Evolutionary conservation across 2,888 invertebrate species (phyloP), one percentile per base, ranked within the genome.

Genomic region (Megaustenia siamemsis): DNA sequence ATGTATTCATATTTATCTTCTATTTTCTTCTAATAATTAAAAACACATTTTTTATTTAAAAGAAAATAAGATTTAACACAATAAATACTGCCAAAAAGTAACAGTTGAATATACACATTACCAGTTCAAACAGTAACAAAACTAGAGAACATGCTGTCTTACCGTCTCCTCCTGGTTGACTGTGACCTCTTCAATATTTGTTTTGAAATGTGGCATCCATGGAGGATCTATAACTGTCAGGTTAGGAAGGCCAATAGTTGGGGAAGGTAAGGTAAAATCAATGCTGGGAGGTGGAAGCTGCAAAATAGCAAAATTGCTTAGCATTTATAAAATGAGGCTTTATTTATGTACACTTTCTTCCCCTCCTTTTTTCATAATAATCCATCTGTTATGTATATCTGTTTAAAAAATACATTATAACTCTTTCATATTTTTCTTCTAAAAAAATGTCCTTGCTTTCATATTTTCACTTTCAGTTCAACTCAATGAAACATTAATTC

Each of bases 111-210:
- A 66, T 28, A 18, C 18, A 32, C 69, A 69, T 69, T 38, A 21
- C 18, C 4, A 21, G 35, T 78, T 15, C 15, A 60, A 78, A 18
- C 3, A n/a, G n/a, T n/a, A n/a, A n/a, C n/a, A n/a, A n/a, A n/a
- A n/a, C 6, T 10, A 45, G 45, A 45, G 45, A 4, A n/a, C 8
- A 10, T 43, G 24, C 8, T 63, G 15, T 89, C 91, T 90, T 89
- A 94, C 94, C 45, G 95, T 94, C 87, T 98, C 96, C 93, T 99
- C 99, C 94, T 99, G 99, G 94, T 98, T 99, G 82, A 99, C 96
- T 0, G 99, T 98, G 91, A 99, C 98, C 95, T 99, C 99, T 95
- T 99, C 98, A 85, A 99, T 98, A 95, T 99, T 99, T 35, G 98
- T 98, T 94, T 99, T 99, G 84, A 98, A 97, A 93, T 98, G 97